Conservation (phyloP, 1,140 invertebrate genomes). For the Araneus ventricosus region DNA sequence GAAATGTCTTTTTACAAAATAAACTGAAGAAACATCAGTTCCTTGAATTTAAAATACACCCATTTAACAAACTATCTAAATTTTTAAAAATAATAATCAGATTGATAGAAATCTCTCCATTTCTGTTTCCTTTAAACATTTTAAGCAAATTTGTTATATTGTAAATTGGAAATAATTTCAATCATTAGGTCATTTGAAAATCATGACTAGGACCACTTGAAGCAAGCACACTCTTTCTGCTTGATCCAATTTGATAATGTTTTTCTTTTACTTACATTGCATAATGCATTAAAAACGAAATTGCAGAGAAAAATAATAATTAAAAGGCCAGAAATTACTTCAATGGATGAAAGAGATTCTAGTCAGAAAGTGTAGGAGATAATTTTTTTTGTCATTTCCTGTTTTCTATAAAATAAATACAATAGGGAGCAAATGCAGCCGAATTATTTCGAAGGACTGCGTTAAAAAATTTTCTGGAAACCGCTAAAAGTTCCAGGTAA, state of each 20-base stretch:
- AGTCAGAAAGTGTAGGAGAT: neutral
- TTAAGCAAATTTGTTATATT: too few relatives aligned
- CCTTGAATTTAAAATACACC: too few relatives aligned
- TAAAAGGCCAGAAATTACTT: neutral
- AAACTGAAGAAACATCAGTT: too few relatives aligned
- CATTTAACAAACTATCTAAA: too few relatives aligned
- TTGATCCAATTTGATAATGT: neutral
- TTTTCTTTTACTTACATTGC: neutral
- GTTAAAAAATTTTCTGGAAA: slow-evolving; percentile 45
- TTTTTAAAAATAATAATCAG: too few relatives aligned
- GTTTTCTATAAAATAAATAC: neutral
- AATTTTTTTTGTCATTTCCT: neutral
- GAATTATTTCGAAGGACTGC: slow-evolving; percentile 25
- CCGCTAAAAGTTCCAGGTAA: slow-evolving; percentile 48
- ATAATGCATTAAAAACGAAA: neutral
- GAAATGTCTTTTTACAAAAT: too few relatives aligned
- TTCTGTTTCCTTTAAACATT: too few relatives aligned
- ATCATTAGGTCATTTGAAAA: neutral
- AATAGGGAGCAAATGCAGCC: neutral
- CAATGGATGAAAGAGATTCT: neutral
- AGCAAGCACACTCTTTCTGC: neutral
- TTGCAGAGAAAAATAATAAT: neutral
- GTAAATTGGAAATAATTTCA: too few relatives aligned
- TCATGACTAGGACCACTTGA: neutral
- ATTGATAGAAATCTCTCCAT: too few relatives aligned